A percentile compares a stretch with the other conserved stretches of the same genome.
These are phyloP conservation scores for Artemia franciscana DNA, from an alignment of 1,140 invertebrate species.

Conservation along the genomic window DNA sequence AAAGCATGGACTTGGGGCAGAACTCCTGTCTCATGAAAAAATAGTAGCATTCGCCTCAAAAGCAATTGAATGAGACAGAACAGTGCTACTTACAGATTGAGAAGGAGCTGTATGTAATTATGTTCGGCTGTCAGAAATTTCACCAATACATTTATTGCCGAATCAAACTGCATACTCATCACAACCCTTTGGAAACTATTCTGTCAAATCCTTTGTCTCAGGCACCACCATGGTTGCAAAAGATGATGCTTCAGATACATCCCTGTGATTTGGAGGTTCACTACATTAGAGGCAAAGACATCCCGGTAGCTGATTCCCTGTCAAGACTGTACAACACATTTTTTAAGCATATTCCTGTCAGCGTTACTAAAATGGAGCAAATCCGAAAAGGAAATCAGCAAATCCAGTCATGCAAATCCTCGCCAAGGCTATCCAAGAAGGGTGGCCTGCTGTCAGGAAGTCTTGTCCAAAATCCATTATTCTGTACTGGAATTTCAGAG, in stretches of 20 bases:
- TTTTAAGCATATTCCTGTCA: no score
- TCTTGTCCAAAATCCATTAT: no score
- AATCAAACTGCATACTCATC: neutral
- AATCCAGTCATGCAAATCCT: no score
- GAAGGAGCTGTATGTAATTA: neutral
- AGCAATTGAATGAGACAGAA: neutral
- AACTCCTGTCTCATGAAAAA: neutral
- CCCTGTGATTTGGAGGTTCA: neutral
- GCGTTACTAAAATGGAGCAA: no score
- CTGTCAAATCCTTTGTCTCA: neutral
- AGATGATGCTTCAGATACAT: neutral
- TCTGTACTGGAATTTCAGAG: no score
- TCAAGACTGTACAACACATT: conserved; percentile 31
- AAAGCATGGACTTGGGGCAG: neutral
- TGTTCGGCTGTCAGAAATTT: neutral
- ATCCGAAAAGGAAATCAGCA: no score
- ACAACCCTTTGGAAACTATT: neutral
- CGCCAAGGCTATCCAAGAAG: no score
- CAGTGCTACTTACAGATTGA: neutral
- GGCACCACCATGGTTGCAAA: neutral
- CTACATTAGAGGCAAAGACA: neutral
- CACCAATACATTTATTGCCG: neutral
- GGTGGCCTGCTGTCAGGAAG: no score
- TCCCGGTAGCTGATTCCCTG: conserved; percentile 24
- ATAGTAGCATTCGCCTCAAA: neutral